phyloP scores from a whole-genome alignment of 2,888 invertebrate genomes.

The Unio pictorum region DNA sequence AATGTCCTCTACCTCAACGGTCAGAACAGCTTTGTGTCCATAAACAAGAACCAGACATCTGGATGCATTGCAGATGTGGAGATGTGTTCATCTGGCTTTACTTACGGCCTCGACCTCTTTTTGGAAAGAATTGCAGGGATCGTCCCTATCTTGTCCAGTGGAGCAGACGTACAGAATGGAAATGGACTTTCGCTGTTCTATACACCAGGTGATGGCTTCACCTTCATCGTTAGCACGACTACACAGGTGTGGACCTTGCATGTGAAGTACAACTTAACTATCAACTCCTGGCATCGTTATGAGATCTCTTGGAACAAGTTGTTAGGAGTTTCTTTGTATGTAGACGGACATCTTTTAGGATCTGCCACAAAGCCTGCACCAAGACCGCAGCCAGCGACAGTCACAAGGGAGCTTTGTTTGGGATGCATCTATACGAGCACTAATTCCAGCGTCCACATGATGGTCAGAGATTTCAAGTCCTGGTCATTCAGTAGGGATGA shows the following conservation, averaged over 20 bases:
- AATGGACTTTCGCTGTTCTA: conserved; percentile 44
- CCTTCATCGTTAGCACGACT: conserved; percentile 41
- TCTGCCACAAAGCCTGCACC: conserved; percentile 23
- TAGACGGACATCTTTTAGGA: conserved; percentile 38
- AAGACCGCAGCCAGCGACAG: conserved; percentile 5
- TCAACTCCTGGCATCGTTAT: conserved; percentile 46
- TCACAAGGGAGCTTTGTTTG: conserved; percentile 19
- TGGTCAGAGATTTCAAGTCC: conserved; percentile 26
- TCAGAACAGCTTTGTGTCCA: conserved; percentile 23
- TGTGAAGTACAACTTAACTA: conserved; percentile 20
- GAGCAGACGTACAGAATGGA: conserved; percentile 31
- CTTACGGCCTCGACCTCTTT: conserved; percentile 32
- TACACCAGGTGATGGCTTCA: conserved; percentile 17
- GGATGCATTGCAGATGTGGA: conserved; percentile 35
- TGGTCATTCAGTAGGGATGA: conserved; percentile 38
- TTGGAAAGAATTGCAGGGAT: conserved; percentile 30
- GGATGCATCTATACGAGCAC: conserved; percentile 25
- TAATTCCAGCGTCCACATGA: conserved; percentile 19
- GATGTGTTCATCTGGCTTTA: conserved; percentile 35
- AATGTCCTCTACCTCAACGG: conserved; percentile 26
- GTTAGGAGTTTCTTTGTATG: conserved; percentile 37
- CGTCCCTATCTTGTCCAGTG: conserved; percentile 42
- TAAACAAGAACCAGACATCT: conserved; percentile 19
- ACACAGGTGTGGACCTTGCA: conserved; percentile 36
- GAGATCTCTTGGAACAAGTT: conserved; percentile 47